Evolutionary conservation across 2,888 invertebrate genomes (phyloP).

Genomic region (Cryptocheilus praepositus): DNA sequence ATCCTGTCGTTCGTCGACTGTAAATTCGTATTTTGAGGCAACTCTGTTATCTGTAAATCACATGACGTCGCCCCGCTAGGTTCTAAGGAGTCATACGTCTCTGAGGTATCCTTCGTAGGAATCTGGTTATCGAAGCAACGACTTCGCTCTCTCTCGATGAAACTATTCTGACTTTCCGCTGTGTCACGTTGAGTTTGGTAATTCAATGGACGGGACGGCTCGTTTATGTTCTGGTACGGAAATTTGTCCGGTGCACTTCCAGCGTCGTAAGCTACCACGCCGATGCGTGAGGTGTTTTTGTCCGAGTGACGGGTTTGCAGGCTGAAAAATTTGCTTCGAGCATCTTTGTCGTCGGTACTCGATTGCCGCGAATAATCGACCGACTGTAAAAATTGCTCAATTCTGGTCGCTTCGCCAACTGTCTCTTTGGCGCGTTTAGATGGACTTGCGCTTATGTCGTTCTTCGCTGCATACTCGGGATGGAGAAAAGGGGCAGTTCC

Average conservation of each 20-base stretch:
- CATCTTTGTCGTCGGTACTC: slow-evolving; percentile 29
- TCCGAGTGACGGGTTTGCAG: slow-evolving; percentile 40
- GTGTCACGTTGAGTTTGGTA: not conserved
- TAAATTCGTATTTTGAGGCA: slow-evolving; percentile 24
- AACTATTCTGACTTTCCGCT: not conserved
- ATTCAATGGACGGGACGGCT: slow-evolving; percentile 18
- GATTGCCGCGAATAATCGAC: slow-evolving; percentile 27
- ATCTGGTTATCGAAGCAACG: slow-evolving; percentile 57
- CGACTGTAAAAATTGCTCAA: slow-evolving; percentile 42
- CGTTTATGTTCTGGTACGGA: slow-evolving; percentile 20
- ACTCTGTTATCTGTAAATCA: slow-evolving; percentile 27
- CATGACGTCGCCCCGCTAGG: slow-evolving; percentile 37
- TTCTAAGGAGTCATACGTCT: slow-evolving; percentile 66
- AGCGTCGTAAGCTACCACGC: slow-evolving; percentile 4
- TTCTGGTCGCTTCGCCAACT: slow-evolving; percentile 24
- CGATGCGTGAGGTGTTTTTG: slow-evolving; percentile 3
- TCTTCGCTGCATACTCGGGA: slow-evolving; percentile 12
- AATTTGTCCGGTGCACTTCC: slow-evolving; percentile 28
- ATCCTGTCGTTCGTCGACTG: slow-evolving; percentile 42
- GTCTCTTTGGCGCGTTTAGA: slow-evolving; percentile 13
- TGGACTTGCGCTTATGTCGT: slow-evolving; percentile 7
- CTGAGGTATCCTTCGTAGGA: slow-evolving; percentile 63
- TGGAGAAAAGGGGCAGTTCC: slow-evolving; percentile 15
- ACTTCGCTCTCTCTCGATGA: slow-evolving; percentile 17
- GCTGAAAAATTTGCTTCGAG: slow-evolving; percentile 49